Conservation (phyloP, 1,140 invertebrate genomes). For the Brachionus manjavacas region DNA sequence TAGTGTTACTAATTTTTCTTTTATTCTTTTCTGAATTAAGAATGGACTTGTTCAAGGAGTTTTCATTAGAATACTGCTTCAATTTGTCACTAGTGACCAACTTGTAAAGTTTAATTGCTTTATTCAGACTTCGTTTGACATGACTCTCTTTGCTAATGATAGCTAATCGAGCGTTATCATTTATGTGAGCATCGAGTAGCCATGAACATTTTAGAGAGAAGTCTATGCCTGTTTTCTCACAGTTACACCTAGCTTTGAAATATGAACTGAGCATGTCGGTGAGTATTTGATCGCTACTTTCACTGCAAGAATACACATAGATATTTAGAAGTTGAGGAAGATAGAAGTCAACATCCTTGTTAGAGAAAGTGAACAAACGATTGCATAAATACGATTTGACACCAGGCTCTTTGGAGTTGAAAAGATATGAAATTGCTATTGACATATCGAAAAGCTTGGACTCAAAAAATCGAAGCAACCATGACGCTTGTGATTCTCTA, state of each 20-base stretch:
- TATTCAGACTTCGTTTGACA: neutral
- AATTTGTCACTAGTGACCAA: constrained; percentile 30
- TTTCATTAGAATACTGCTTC: neutral
- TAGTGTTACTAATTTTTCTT: neutral
- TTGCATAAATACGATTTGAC: constrained; percentile 87
- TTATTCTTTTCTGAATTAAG: neutral
- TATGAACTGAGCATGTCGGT: neutral
- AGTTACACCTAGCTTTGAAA: neutral
- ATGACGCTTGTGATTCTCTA: constrained; percentile 50
- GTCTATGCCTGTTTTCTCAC: constrained; percentile 85
- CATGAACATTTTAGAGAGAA: constrained; percentile 91
- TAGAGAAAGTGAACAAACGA: constrained; percentile 87
- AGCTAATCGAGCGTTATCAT: constrained; percentile 3
- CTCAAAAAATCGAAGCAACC: constrained; percentile 84
- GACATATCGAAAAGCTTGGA: constrained; percentile 94
- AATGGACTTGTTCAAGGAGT: neutral
- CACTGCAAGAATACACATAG: constrained; percentile 90
- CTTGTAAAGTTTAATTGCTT: constrained; percentile 28
- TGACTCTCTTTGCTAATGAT: neutral
- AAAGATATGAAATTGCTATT: constrained; percentile 93
- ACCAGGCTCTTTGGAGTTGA: constrained; percentile 94
- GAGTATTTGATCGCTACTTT: neutral
- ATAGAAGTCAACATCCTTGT: constrained; percentile 90
- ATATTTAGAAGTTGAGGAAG: constrained; percentile 93
- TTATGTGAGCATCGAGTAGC: constrained; percentile 79